Base-by-base conservation (phyloP, 2,113 vertebrate species). In the Xerus inauris region DNA sequence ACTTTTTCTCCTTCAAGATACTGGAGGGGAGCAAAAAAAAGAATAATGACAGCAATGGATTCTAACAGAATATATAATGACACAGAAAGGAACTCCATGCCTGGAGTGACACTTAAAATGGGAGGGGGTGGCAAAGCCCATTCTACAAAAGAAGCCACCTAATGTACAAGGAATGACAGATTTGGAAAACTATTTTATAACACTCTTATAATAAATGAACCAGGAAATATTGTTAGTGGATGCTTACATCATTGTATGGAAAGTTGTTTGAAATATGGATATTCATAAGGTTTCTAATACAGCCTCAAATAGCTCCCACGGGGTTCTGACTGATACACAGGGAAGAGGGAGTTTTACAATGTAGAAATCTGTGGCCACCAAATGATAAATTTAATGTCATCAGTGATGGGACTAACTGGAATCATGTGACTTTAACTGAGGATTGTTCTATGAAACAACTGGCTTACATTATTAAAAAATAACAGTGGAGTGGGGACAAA, bases 231-330 rank as follows among this genome's bases (percentile, higher is more conserved):
- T 62, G 64, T 71, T 45, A 59, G 35, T 22, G 22, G 82, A 62
- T n/a, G 6, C 45, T 93, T 65, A 76, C 62, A 69, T n/a, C 40
- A 72, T 59, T 42, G 2, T 28, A 54, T 79, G 77, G 30, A 65
- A 93, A 90, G n/a, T 92, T 89, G 32, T 80, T 86, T 89, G 54
- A 24, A 22, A 57, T 92, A 83, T 76, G n/a, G 19, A 40, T 75
- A 62, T 45, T 71, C 28, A 45, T 49, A 62, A 8, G 7, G 8
- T 75, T 64, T 94, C 91, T 83, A 64, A 57, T 40, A 71, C 1
- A n/a, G 19, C 69, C 54, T 94, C 87, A 76, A 71, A 71, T 30
- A 80, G 35, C 32, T 45, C 62, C 20, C 49, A 22, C 0, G 57
- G 69, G 77, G 30, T n/a, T 59, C 38, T 92, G 75, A 92, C 69